phyloP scores from a whole-genome alignment of 2,113 vertebrate species.

The Eurystomus gularis region DNA sequence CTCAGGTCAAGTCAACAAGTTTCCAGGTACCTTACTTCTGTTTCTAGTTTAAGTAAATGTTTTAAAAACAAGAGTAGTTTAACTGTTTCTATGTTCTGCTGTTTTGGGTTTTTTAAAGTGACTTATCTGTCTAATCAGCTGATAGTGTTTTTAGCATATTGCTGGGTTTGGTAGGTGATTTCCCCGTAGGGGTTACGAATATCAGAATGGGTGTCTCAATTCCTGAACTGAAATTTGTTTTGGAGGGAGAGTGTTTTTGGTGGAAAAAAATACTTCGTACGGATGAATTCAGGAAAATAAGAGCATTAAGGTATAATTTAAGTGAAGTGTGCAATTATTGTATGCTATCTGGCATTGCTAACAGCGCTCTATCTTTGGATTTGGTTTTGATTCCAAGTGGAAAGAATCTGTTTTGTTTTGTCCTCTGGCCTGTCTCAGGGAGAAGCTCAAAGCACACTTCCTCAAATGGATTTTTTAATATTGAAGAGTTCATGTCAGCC shows the following conservation, averaged over 20 bases:
- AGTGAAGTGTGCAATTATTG: background rate
- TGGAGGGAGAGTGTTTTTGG: background rate
- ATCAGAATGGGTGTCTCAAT: background rate
- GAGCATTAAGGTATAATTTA: background rate
- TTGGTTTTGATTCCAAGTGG: background rate
- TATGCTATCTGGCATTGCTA: background rate
- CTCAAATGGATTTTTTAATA: slow-evolving; percentile 42
- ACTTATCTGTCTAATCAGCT: background rate
- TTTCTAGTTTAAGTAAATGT: background rate
- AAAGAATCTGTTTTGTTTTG: background rate
- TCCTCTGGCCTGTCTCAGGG: background rate
- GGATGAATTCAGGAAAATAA: background rate
- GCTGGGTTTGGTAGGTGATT: background rate
- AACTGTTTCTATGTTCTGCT: background rate
- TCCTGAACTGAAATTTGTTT: background rate
- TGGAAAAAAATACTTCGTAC: background rate
- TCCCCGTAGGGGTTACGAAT: background rate
- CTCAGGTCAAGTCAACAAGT: slow-evolving; percentile 98
- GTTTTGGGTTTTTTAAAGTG: background rate
- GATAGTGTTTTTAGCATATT: background rate
- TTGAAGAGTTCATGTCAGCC: slow-evolving; percentile 24
- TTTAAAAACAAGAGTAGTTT: background rate
- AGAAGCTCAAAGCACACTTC: background rate
- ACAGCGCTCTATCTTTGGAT: background rate
- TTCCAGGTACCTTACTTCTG: slow-evolving; percentile 84